Percentiles rank a stretch among this genome's conserved stretches.
Evolutionary conservation across 2,797 vertebrate genomes (phyloP).

Genomic region (Phaenicophaeus curvirostris): DNA sequence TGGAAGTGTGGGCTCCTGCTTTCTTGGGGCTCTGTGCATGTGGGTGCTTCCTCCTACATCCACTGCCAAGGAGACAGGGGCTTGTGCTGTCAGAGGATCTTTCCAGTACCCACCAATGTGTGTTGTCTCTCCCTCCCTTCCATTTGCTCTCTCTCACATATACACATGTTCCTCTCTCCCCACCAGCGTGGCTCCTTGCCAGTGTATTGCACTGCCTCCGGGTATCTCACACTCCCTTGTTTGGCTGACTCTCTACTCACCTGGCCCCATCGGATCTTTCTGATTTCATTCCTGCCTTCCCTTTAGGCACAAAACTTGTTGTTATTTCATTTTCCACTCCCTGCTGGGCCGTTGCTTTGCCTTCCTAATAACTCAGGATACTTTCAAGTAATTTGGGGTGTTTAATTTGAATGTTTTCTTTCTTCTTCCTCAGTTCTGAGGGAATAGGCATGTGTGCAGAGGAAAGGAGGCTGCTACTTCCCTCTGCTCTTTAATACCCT

Average conservation of each 20-base stretch:
- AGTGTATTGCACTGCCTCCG: conserved; percentile 5
- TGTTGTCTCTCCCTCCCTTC: not conserved
- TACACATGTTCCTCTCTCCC: not conserved
- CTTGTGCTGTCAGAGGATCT: not conserved
- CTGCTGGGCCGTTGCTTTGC: not conserved
- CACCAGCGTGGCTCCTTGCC: conserved; percentile 20
- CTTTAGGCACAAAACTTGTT: conserved; percentile 56
- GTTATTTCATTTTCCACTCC: conserved; percentile 32
- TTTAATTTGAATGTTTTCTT: conserved; percentile 11
- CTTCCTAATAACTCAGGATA: conserved; percentile 26
- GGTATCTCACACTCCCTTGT: conserved; percentile 31
- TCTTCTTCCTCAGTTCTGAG: not conserved
- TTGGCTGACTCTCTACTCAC: conserved; percentile 64
- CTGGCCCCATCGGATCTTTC: conserved; percentile 39
- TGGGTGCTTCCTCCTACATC: not conserved
- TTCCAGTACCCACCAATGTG: not conserved
- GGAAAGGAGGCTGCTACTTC: not conserved
- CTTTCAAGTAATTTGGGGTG: conserved; percentile 34
- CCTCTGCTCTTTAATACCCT: not conserved
- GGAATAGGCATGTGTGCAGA: not conserved
- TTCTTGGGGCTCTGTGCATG: not conserved
- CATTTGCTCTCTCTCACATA: not conserved
- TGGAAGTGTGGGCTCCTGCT: not conserved
- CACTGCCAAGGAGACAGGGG: too few relatives aligned
- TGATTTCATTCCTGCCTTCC: conserved; percentile 50